These are phyloP conservation scores for Mystacides longicornis DNA, from an alignment of 2,888 invertebrate species.

Conservation along the genomic window DNA sequence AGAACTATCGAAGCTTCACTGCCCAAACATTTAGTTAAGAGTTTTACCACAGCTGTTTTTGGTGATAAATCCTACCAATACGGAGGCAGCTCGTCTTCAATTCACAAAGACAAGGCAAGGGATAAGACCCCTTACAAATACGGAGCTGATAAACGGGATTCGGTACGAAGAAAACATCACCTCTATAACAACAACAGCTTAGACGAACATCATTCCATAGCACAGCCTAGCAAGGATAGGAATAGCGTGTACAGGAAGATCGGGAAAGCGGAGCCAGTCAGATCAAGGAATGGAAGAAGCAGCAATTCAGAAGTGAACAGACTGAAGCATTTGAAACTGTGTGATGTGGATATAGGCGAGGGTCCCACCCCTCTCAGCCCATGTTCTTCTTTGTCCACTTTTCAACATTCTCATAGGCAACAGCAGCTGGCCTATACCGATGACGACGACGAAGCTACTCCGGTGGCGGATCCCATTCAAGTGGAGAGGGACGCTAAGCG, in stretches of 20 bases:
- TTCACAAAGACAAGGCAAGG: conserved; percentile 40
- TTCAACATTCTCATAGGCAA: conserved; percentile 4
- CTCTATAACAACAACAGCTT: conserved; percentile 35
- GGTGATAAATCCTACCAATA: conserved; percentile 61
- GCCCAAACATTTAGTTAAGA: conserved; percentile 54
- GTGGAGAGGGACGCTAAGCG: conserved; percentile 72
- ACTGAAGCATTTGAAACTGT: conserved; percentile 43
- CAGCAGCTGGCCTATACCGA: conserved; percentile 47
- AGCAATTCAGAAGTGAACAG: conserved; percentile 52
- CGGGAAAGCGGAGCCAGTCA: conserved; percentile 36
- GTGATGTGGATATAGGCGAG: conserved; percentile 47
- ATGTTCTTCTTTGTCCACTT: conserved; percentile 14
- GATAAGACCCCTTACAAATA: conserved; percentile 53
- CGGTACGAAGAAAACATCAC: conserved; percentile 36
- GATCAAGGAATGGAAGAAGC: conserved; percentile 54
- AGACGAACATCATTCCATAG: conserved; percentile 33
- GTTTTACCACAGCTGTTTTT: conserved; percentile 65
- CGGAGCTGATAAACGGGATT: conserved; percentile 41
- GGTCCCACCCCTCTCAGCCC: conserved; percentile 19
- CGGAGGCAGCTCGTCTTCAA: conserved; percentile 32
- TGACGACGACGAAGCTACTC: conserved; percentile 45
- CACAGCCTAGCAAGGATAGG: conserved; percentile 40
- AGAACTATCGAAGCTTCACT: conserved; percentile 53
- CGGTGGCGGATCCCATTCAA: conserved; percentile 50
- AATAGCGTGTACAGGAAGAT: conserved; percentile 48